These are phyloP conservation scores for Teleogryllus occipitalis DNA, from an alignment of 1,140 invertebrate species.

Conservation along the genomic window DNA sequence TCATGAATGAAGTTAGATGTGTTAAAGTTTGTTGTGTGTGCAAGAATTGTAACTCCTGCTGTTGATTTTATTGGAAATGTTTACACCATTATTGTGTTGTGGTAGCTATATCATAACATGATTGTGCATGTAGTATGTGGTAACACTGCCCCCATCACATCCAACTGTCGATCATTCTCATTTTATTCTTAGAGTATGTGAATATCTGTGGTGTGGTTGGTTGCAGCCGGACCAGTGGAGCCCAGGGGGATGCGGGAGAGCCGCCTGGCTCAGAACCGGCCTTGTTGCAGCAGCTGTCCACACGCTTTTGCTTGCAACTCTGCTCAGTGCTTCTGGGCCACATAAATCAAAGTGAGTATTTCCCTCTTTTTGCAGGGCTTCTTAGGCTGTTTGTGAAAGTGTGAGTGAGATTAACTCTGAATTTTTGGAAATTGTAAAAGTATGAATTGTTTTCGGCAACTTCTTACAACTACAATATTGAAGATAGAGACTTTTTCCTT, in stretches of 20 bases:
- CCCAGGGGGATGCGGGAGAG: slow-evolving; percentile 28
- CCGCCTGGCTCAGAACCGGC: slow-evolving; percentile 25
- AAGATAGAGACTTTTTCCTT: too few relatives aligned
- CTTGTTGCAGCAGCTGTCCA: slow-evolving; percentile 35
- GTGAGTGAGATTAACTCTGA: too few relatives aligned
- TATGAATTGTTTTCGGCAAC: too few relatives aligned
- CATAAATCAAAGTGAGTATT: slow-evolving; percentile 35
- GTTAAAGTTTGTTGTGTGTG: too few relatives aligned
- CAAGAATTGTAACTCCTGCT: too few relatives aligned
- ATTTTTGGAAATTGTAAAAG: too few relatives aligned
- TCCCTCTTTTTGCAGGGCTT: too few relatives aligned
- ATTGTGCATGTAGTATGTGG: background rate
- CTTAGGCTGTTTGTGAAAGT: too few relatives aligned
- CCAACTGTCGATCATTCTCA: background rate
- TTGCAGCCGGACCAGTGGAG: slow-evolving; percentile 24
- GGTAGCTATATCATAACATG: background rate
- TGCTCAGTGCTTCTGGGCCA: slow-evolving; percentile 36
- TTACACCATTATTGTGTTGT: too few relatives aligned
- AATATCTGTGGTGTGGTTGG: slow-evolving; percentile 24
- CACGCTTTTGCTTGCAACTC: slow-evolving; percentile 38
- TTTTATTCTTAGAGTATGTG: slow-evolving; percentile 7
- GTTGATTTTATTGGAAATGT: too few relatives aligned
- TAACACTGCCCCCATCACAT: background rate
- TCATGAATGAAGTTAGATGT: too few relatives aligned
- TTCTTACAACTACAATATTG: too few relatives aligned